These are phyloP conservation scores for Proteles cristata DNA, from an alignment of 2,113 vertebrate genomes.

Conservation along the genomic window DNA sequence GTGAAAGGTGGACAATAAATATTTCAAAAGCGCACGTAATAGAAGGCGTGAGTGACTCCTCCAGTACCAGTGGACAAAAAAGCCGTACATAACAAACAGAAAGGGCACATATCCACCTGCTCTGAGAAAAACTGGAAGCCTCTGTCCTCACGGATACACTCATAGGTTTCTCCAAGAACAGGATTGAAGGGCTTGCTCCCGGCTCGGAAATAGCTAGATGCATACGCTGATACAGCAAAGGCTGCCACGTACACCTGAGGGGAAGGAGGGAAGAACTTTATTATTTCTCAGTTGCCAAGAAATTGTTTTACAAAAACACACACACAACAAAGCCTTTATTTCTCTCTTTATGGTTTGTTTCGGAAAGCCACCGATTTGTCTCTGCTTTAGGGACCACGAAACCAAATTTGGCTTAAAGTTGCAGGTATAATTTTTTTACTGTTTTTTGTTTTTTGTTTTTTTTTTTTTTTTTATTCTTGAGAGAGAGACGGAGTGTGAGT, in stretches of 20 bases:
- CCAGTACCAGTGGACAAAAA: not conserved
- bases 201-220: constrained; percentile 96
- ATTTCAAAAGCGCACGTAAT: constrained; percentile 61
- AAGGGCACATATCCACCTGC: constrained; percentile 88
- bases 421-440: not conserved
- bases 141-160: constrained; percentile 94
- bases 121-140: constrained; percentile 96
- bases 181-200: constrained; percentile 99
- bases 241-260: constrained; percentile 95
- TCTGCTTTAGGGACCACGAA: not conserved
- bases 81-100: not conserved
- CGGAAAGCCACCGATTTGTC: not conserved
- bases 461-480: too few species aligned
- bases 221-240: constrained; percentile 95
- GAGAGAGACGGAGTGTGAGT: too few species aligned
- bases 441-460: too few species aligned
- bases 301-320: not conserved
- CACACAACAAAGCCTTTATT: not conserved
- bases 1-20: not conserved
- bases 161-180: constrained; percentile 96
- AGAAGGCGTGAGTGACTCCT: constrained; percentile 29
- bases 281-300: not conserved
- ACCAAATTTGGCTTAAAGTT: not conserved
- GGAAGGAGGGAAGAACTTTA: not conserved
- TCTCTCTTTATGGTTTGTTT: not conserved